Base-by-base conservation (phyloP, 2,888 invertebrate genomes). In the Yponomeuta cagnagella region DNA sequence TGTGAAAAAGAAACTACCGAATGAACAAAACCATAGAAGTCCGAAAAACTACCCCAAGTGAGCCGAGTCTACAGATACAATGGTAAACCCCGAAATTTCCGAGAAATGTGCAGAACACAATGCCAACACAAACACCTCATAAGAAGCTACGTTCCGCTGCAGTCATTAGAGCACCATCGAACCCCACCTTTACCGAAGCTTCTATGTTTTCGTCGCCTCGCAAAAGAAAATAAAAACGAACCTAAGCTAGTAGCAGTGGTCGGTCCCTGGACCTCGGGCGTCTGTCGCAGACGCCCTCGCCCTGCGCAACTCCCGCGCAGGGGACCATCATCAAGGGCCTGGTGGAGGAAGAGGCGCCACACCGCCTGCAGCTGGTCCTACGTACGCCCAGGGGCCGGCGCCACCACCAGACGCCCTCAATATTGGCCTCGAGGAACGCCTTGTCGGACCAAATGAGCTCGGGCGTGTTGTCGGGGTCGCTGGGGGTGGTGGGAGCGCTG, bases 401-500 rank as follows among this genome's bases (percentile, higher is more conserved):
- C 85, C 85, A 86, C 84, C 85, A 86, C 84, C 84, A 82, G 71
- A 81, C 73, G 0, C 87, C 87, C 71, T 86, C 86, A 12, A 77
- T 73, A 3, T 81, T 77, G 4, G 79, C 76, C 72, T 86, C 84
- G 66, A 85, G 83, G 70, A 76, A 77, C 52, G 78, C 80, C 75
- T 84, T 86, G 43, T 82, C 81, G 67, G 83, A 82, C 74, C 64
- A 70, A 5, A 48, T 23, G 33, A 48, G 64, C 23, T 15, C 48
- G 1, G 63, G 23, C 64, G 43, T 63, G 15, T 78, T 75, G 73
- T 79, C 76, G n/a, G 75, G 76, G 72, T 91, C 90, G 77, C 90
- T 88, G n/a, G 91, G 91, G 12, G 91, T 91, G 4, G 90, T 89
- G 23, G 91, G 91, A 4, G 90, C 91, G 75, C 90, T 91, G 73